Evolutionary conservation across 2,113 vertebrate species (phyloP).

Genomic region (Pristiophorus japonicus): DNA sequence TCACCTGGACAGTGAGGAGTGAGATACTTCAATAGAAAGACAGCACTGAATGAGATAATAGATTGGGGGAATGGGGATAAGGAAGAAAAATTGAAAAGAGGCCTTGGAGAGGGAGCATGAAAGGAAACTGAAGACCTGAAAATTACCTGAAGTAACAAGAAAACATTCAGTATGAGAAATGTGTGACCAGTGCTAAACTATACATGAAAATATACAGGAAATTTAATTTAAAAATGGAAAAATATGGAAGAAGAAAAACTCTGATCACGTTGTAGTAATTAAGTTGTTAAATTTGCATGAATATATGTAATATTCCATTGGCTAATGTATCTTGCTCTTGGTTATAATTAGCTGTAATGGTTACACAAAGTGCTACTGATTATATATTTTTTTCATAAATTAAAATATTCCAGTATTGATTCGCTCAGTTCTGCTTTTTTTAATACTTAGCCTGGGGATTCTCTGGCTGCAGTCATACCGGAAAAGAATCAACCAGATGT

Average conservation of each 20-base stretch:
- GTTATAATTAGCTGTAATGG: background rate
- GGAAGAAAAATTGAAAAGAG: background rate
- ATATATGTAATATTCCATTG: background rate
- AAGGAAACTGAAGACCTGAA: background rate
- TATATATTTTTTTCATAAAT: background rate
- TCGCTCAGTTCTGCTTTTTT: background rate
- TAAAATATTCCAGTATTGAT: no score
- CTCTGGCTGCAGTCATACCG: background rate
- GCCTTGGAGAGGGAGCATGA: background rate
- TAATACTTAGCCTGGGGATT: background rate
- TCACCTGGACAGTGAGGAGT: background rate
- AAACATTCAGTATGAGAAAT: background rate
- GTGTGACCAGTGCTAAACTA: background rate
- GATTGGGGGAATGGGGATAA: background rate
- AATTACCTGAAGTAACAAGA: background rate
- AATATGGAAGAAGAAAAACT: background rate
- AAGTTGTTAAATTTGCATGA: background rate
- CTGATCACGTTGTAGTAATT: background rate
- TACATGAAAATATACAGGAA: background rate
- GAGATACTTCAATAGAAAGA: background rate
- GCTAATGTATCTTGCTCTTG: background rate
- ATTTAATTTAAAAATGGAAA: background rate
- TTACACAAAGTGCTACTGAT: background rate
- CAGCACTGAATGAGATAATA: background rate
- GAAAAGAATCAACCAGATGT: background rate